Base-by-base conservation (phyloP, 2,797 vertebrate species). In the Thunnus albacares region DNA sequence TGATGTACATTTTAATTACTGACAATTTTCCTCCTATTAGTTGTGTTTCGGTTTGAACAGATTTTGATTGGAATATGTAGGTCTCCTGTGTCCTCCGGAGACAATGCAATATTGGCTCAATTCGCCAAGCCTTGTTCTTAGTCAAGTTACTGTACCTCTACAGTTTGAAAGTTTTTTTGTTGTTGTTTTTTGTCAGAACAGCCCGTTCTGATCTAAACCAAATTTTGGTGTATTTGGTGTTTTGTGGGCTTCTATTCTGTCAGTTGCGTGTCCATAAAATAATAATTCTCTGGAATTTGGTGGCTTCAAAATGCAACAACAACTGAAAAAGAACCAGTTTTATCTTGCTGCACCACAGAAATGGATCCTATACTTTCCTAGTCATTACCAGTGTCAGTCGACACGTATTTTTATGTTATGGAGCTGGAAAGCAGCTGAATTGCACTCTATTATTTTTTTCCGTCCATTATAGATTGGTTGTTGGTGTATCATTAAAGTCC, bases 1-100 rank as follows among this genome's bases (percentile, higher is more conserved):
- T 89, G 85, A 90, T 90, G 81, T 89, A 90, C 70, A 88, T 92
- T 90, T 92, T 89, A 94, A 92, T 94, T 91, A 90, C 85, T 78
- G 81, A 84, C 90, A 89, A 77, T 90, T 87, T 88, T 26, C 55
- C 57, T 80, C 69, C 75, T 60, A 90, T 88, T 91, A 86, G 79
- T 75, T 60, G 53, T 57, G 61, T 65, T 88, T 83, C 14, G 13
- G 64, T 87, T 75, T 80, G 68, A 90, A 76, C 66, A 76, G 69
- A 73, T 59, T 87, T 69, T 85, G 80, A 89, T 69, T 85, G 71
- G 80, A 80, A 77, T 84, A 71, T 81, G 82, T 82, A 75, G 77
- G 88, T 81, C 86, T 82, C 63, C 69, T 14, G 75, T 58, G 73
- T 82, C 77, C 83, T 83, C 77, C 43, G 41, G 85, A 90, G 86